Evolutionary conservation across 2,888 invertebrate species (phyloP).

Genomic region (Hypselothyrea guttata): DNA sequence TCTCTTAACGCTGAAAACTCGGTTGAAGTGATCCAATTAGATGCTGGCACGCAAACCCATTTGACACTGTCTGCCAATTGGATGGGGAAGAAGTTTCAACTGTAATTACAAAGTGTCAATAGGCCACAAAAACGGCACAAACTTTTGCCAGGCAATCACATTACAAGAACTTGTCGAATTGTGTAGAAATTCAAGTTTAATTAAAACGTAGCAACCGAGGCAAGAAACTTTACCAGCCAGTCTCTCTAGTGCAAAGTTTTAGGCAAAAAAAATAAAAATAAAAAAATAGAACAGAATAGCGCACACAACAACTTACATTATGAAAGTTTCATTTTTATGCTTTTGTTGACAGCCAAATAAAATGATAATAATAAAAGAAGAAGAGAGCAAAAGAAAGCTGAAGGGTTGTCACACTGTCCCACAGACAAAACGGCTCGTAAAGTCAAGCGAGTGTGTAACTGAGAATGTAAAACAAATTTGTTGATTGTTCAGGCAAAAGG

Average conservation of each 20-base stretch:
- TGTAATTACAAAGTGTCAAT: slow-evolving; percentile 35
- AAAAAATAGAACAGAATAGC: not conserved
- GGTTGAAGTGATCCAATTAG: slow-evolving; percentile 63
- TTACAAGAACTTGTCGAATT: slow-evolving; percentile 13
- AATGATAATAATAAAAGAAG: slow-evolving; percentile 40
- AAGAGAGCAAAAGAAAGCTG: slow-evolving; percentile 13
- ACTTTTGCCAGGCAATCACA: slow-evolving; percentile 31
- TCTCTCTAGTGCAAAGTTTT: too few species aligned
- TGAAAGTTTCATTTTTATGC: slow-evolving; percentile 45
- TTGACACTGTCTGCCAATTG: slow-evolving; percentile 8
- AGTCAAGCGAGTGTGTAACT: slow-evolving; percentile 27
- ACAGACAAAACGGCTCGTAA: slow-evolving; percentile 37
- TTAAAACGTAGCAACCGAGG: not conserved
- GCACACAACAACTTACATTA: slow-evolving; percentile 58
- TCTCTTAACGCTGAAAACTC: slow-evolving; percentile 50
- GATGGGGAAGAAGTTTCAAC: not conserved
- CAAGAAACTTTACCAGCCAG: too few species aligned
- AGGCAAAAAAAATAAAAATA: not conserved
- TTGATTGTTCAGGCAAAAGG: slow-evolving; percentile 62
- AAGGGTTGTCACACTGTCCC: slow-evolving; percentile 59
- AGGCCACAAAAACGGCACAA: slow-evolving; percentile 15
- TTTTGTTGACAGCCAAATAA: slow-evolving; percentile 46
- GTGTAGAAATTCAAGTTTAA: not conserved
- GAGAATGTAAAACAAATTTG: slow-evolving; percentile 72
- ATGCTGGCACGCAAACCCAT: slow-evolving; percentile 34